Base-by-base conservation (phyloP, 2,797 vertebrate species). In the Coregonus sp. region DNA sequence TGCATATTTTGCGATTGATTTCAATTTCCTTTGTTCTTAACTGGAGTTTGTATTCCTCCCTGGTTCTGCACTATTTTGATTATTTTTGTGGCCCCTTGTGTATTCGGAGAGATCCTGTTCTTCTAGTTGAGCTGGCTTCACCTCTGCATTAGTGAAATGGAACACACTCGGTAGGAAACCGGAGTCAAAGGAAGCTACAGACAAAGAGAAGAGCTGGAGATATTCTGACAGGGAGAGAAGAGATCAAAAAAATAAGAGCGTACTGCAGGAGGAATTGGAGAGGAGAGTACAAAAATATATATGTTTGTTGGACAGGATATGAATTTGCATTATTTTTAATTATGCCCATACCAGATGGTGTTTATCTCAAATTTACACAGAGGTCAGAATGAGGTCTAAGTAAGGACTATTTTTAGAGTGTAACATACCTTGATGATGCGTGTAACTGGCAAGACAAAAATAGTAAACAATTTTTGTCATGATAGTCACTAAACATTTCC, bases 1-100 rank as follows among this genome's bases (percentile, higher is more conserved):
- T 90, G 81, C 88, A 92, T 92, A 92, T 80, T 75, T 87, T 84
- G 83, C 83, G 82, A 92, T 87, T 92, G 89, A 92, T 92, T 93
- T 91, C 86, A 88, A 85, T 84, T 82, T 76, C 75, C 87, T 92
- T 88, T 93, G 89, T 92, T 94, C 88, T 82, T 65, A 89, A 87
- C 87, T 79, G 73, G 80, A 87, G 88, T 91, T 92, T 89, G 84
- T 87, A 90, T 90, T 89, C 88, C 82, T 87, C 47, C 59, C 85
- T 79, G 82, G 78, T 79, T 92, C 79, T 16, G 75, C 79, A 71
- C 84, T 88, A 86, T 90, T 91, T 89, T 85, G 82, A 91, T 90
- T 87, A 90, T 91, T 90, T 79, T 77, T 70, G 71, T 31, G 72
- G 75, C 81, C 90, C 89, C 86, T 69, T 51, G 89, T 90, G 91